Conservation (phyloP, 2,888 invertebrate species). For the Microctonus hyperodae region DNA sequence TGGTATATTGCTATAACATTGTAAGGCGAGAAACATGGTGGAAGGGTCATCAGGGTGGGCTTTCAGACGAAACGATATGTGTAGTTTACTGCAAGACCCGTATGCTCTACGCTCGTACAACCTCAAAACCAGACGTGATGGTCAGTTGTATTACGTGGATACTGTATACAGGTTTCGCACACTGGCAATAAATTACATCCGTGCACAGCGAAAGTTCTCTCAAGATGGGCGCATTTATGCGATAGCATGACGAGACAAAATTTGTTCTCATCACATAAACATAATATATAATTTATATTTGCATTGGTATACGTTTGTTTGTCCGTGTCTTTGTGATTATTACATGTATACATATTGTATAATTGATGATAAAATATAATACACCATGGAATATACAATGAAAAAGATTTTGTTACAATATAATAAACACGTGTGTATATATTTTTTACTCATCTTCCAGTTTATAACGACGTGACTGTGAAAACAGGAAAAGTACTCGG, state of each 20-base stretch:
- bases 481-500: constrained; percentile 13
- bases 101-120: constrained; percentile 26
- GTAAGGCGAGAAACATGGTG: too few relatives aligned
- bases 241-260: constrained; percentile 24
- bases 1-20: too few relatives aligned
- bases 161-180: constrained; percentile 20
- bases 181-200: constrained; percentile 29
- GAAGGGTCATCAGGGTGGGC: constrained; percentile 12
- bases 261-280: not conserved
- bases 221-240: constrained; percentile 22
- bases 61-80: constrained; percentile 23
- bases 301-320: not conserved
- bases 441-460: not conserved
- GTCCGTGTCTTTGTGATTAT: too few relatives aligned
- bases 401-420: not conserved
- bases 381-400: not conserved
- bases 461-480: not conserved
- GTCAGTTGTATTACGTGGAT: constrained; percentile 29
- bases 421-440: not conserved
- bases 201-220: constrained; percentile 24
- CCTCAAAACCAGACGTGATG: constrained; percentile 31
- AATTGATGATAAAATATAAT: not conserved
- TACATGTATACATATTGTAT: too few relatives aligned
- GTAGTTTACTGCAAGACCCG: constrained; percentile 25
- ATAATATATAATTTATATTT: not conserved